Evolutionary conservation across 2,113 vertebrate genomes (phyloP).

Genomic region (Oenanthe oenanthe): DNA sequence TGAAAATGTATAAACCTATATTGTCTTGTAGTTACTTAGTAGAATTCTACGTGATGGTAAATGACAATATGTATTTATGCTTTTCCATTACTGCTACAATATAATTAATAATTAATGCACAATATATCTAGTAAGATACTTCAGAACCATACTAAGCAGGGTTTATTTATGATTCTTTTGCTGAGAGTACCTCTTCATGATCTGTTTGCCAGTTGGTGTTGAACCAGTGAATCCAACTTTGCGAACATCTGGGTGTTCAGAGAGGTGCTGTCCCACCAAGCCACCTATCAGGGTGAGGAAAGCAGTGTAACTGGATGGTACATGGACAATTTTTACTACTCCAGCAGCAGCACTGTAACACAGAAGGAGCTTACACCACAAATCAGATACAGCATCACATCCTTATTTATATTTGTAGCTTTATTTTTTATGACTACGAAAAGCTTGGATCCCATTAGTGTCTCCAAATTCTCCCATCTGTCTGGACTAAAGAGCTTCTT

Average conservation of each 20-base stretch:
- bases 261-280: slow-evolving; percentile 78
- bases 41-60: background rate
- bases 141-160: background rate
- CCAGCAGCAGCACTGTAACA: background rate
- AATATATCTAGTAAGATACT: background rate
- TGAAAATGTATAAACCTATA: background rate
- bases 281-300: slow-evolving; percentile 62
- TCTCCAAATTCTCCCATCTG: background rate
- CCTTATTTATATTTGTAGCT: background rate
- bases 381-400: background rate
- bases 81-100: background rate
- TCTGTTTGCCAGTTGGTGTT: slow-evolving; percentile 82
- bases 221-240: slow-evolving; percentile 87
- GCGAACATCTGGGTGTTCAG: slow-evolving; percentile 82
- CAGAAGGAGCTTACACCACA: background rate
- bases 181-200: slow-evolving; percentile 82
- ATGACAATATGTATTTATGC: background rate
- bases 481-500: background rate
- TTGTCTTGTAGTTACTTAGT: background rate
- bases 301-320: background rate
- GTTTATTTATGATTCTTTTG: background rate
- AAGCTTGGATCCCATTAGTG: background rate
- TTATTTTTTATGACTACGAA: background rate
- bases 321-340: background rate
- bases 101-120: too few species aligned